Evolutionary conservation across 2,888 invertebrate genomes (phyloP).

Genomic region (Leptinotarsa rubiginosa): DNA sequence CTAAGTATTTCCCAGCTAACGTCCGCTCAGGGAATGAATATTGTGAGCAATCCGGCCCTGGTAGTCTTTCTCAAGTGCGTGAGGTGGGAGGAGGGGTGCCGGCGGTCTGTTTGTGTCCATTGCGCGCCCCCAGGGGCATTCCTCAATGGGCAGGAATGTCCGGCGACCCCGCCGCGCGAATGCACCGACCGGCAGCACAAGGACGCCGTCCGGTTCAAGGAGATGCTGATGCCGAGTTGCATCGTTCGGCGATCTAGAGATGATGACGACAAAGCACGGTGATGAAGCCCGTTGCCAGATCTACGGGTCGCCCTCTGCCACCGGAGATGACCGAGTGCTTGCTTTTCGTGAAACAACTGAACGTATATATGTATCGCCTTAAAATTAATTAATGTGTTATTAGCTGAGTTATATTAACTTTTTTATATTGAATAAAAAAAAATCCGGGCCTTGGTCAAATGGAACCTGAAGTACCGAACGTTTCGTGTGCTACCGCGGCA

Average conservation of each 20-base stretch:
- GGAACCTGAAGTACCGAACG: no score
- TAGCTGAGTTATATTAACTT: no score
- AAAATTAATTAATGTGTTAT: no score
- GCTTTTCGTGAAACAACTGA: background rate
- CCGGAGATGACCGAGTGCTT: background rate
- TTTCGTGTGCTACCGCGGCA: no score
- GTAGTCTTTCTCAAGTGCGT: background rate
- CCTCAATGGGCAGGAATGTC: conserved; percentile 59
- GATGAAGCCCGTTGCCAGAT: conserved; percentile 2
- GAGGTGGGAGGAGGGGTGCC: conserved; percentile 43
- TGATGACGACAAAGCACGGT: conserved; percentile 7
- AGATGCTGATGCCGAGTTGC: conserved; percentile 46
- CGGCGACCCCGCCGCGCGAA: conserved; percentile 60
- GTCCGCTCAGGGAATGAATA: no score
- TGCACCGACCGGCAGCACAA: conserved; percentile 59
- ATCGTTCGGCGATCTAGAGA: conserved; percentile 7
- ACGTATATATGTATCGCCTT: background rate
- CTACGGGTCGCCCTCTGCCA: background rate
- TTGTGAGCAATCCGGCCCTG: background rate
- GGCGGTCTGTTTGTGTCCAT: conserved; percentile 63
- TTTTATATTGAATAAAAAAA: no score
- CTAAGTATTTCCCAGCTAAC: no score
- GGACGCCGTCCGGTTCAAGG: conserved; percentile 58
- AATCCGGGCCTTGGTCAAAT: no score
- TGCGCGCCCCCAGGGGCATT: conserved; percentile 61